phyloP scores from a whole-genome alignment of 2,797 vertebrate species.

The Morelia viridis region DNA sequence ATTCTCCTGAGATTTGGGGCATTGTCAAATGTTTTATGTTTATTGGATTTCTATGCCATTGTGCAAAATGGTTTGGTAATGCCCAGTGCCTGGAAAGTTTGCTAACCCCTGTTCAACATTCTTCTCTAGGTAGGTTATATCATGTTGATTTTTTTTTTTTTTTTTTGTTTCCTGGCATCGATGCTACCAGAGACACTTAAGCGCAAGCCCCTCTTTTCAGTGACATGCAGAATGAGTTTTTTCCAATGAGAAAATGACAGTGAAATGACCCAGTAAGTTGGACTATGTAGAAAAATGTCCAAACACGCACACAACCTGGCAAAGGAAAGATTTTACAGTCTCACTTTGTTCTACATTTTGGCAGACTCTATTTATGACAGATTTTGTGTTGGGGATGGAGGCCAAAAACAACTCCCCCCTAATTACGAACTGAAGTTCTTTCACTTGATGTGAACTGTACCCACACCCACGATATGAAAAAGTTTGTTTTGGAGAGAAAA shows the following conservation, averaged over 20 bases:
- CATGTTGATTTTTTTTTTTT: slow-evolving; percentile 28
- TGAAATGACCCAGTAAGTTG: slow-evolving; percentile 62
- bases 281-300: slow-evolving; percentile 63
- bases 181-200: slow-evolving; percentile 60
- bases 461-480: slow-evolving; percentile 19
- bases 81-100: neutral
- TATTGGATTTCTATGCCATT: neutral
- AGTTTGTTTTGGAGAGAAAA: slow-evolving; percentile 45
- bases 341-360: slow-evolving; percentile 71
- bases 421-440: slow-evolving; percentile 68
- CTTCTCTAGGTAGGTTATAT: slow-evolving; percentile 60
- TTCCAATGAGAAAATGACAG: slow-evolving; percentile 63
- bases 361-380: slow-evolving; percentile 74
- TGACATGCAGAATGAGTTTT: slow-evolving; percentile 49
- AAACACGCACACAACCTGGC: slow-evolving; percentile 65
- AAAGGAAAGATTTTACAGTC: slow-evolving; percentile 55
- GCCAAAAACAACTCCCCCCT: slow-evolving; percentile 72
- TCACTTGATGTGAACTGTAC: slow-evolving; percentile 1
- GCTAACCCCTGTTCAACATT: neutral
- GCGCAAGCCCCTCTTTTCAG: slow-evolving; percentile 28
- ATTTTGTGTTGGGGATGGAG: slow-evolving; percentile 67
- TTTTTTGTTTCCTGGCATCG: slow-evolving; percentile 57
- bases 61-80: neutral
- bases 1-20: neutral
- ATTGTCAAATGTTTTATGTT: neutral